phyloP scores from a whole-genome alignment of 2,797 vertebrate species.

The Peromyscus eremicus region DNA sequence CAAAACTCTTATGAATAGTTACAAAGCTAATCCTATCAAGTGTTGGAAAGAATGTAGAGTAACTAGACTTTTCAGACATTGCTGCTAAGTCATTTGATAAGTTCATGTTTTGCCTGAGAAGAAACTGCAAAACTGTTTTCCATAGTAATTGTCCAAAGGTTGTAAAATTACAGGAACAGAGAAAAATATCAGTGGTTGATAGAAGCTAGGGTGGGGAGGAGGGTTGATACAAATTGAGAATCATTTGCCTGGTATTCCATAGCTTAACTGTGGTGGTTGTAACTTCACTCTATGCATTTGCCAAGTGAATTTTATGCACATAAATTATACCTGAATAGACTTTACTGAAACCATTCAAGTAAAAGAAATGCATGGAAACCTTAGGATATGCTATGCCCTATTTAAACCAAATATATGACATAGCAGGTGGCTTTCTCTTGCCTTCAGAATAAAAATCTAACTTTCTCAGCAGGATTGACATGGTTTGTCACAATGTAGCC shows the following conservation, averaged over 20 bases:
- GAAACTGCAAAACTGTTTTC: constrained; percentile 55
- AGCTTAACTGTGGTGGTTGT: background rate
- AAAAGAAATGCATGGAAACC: constrained; percentile 64
- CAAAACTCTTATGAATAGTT: background rate
- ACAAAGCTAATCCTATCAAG: constrained; percentile 52
- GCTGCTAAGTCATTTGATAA: constrained; percentile 49
- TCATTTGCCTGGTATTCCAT: constrained; percentile 36
- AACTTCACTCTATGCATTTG: constrained; percentile 5
- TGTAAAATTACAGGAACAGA: constrained; percentile 37
- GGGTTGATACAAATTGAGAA: constrained; percentile 13
- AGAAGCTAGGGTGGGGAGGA: background rate
- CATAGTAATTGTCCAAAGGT: constrained; percentile 16
- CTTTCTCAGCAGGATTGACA: constrained; percentile 5
- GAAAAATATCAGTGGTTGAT: constrained; percentile 19
- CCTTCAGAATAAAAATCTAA: constrained; percentile 63
- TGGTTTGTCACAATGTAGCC: constrained; percentile 33
- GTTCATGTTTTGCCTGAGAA: constrained; percentile 59
- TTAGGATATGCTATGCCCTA: constrained; percentile 44
- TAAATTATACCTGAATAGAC: constrained; percentile 66
- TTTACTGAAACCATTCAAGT: constrained; percentile 52
- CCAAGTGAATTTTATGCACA: constrained; percentile 31
- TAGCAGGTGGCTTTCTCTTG: constrained; percentile 42
- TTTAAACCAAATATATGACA: constrained; percentile 63
- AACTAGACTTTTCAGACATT: background rate
- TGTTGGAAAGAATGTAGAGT: background rate